Percentiles rank a stretch among this genome's conserved stretches.
These are phyloP conservation scores for Synanthedon tipuliformis DNA, from an alignment of 2,888 invertebrate species.

Conservation along the genomic window DNA sequence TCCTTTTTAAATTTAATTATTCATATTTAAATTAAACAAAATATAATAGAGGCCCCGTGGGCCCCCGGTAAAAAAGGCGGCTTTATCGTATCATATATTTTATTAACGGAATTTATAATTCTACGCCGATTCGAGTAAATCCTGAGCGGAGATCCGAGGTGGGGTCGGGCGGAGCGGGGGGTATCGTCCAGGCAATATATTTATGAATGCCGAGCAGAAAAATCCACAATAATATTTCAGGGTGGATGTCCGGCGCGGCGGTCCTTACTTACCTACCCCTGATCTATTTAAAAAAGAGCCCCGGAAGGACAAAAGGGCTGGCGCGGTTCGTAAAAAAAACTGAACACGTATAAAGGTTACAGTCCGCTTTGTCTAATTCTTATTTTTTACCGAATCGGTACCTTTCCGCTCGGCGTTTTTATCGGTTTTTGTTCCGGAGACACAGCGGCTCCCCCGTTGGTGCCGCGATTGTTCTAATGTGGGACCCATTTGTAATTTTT, in stretches of 20 bases:
- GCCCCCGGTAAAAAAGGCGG: conserved; percentile 42
- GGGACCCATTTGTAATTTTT: conserved; percentile 62
- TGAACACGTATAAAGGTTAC: conserved; percentile 64
- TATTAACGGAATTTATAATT: conserved; percentile 70
- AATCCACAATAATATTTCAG: conserved; percentile 71
- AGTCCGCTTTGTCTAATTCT: conserved; percentile 66
- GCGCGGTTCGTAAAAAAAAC: conserved; percentile 57
- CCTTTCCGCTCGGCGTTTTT: conserved; percentile 59
- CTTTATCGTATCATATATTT: conserved; percentile 67
- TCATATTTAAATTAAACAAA: conserved; percentile 71
- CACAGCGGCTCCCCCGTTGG: conserved; percentile 37
- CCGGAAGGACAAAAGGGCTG: conserved; percentile 67
- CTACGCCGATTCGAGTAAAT: conserved; percentile 62
- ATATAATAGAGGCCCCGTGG: conserved; percentile 63
- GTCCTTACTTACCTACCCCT: conserved; percentile 62
- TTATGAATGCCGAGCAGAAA: conserved; percentile 69
- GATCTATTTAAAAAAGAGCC: conserved; percentile 69
- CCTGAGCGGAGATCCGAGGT: conserved; percentile 16
- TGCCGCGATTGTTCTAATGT: conserved; percentile 61
- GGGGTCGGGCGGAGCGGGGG: conserved; percentile 13
- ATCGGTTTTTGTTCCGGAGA: conserved; percentile 70
- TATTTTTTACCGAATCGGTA: conserved; percentile 69
- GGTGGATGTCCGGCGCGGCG: conserved; percentile 48
- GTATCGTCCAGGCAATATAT: conserved; percentile 46
- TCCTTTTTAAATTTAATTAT: conserved; percentile 69